Conservation (phyloP, 2,797 vertebrate species). For the Passerculus sandwichensis region DNA sequence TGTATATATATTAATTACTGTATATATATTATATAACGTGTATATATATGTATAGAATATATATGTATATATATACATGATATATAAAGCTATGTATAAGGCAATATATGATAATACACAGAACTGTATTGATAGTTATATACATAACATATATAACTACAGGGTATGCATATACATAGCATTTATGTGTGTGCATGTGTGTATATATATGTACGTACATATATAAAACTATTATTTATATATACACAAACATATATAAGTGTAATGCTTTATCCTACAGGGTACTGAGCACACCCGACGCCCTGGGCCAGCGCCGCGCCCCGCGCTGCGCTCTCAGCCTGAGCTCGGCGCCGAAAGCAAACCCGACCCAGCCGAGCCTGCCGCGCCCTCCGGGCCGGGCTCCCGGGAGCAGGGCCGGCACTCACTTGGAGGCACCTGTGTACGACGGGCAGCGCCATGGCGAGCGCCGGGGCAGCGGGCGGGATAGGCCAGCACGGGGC, state of each 20-base stretch:
- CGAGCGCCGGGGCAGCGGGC: background rate
- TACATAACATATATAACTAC: too few species aligned
- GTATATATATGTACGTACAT: background rate
- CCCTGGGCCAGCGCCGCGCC: background rate
- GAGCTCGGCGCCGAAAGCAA: background rate
- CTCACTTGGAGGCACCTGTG: conserved; percentile 12
- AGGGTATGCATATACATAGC: too few species aligned
- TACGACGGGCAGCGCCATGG: background rate
- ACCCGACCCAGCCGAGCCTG: background rate
- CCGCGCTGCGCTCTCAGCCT: background rate
- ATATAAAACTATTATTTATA: background rate
- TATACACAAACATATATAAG: fast-evolving
- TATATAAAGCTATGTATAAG: background rate
- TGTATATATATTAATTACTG: too few species aligned
- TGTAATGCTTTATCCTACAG: too few species aligned
- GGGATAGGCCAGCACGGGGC: too few species aligned
- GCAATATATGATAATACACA: background rate
- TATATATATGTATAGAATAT: too few species aligned
- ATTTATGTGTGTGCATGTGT: fast-evolving
- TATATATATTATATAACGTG: too few species aligned
- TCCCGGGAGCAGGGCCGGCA: background rate
- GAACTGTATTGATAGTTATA: too few species aligned
- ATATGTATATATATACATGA: background rate
- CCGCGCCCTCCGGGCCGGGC: background rate
- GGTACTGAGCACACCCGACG: too few species aligned